These are phyloP conservation scores for Perdix hodgsoniae DNA, from an alignment of 2,797 vertebrate genomes.

Conservation along the genomic window DNA sequence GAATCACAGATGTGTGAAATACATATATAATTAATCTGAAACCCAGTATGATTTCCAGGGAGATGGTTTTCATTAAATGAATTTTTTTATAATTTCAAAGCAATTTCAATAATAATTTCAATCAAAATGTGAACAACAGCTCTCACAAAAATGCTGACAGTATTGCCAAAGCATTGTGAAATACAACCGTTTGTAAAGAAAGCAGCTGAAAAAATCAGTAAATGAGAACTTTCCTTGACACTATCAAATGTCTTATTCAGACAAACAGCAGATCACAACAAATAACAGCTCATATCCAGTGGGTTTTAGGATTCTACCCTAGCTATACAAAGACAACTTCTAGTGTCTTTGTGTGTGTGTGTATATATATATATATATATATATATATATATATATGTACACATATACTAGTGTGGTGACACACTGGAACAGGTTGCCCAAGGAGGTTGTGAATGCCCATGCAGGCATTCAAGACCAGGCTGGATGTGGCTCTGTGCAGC, in stretches of 20 bases:
- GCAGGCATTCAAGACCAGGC: no score
- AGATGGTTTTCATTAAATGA: slow-evolving; percentile 66
- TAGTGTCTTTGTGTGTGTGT: no score
- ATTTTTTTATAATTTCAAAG: slow-evolving; percentile 60
- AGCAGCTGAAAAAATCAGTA: slow-evolving; percentile 50
- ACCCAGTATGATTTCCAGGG: slow-evolving; percentile 62
- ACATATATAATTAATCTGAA: slow-evolving; percentile 69
- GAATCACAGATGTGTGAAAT: slow-evolving; percentile 69
- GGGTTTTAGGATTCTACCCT: neutral
- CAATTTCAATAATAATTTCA: slow-evolving; percentile 61
- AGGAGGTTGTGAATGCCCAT: no score
- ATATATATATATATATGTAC: no score
- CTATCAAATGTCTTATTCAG: slow-evolving; percentile 41
- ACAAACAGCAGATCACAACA: slow-evolving; percentile 16
- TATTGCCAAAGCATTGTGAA: slow-evolving; percentile 47
- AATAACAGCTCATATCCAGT: neutral
- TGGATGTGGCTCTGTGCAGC: no score
- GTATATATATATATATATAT: no score
- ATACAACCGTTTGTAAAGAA: slow-evolving; percentile 43
- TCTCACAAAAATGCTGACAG: slow-evolving; percentile 15
- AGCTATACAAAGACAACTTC: neutral
- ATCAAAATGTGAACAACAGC: slow-evolving; percentile 52
- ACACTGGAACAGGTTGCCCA: no score
- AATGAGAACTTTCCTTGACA: slow-evolving; percentile 45
- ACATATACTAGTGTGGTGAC: no score